Base-by-base conservation (phyloP, 2,113 vertebrate species). In the Paratilapia polleni region DNA sequence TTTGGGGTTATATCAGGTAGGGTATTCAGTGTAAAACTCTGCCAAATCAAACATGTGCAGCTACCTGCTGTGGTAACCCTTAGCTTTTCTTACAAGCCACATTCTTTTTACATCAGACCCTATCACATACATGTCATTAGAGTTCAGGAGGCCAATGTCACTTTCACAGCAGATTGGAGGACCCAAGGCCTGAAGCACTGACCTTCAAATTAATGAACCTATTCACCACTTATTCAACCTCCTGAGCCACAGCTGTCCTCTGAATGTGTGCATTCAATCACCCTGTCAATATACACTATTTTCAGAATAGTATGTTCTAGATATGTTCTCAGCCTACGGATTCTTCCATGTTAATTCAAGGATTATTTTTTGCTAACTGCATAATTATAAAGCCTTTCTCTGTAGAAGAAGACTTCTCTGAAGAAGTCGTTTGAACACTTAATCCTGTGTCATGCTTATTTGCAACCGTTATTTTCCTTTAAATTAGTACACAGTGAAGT, bases 311-410 rank as follows among this genome's bases (percentile, higher is more conserved):
- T 73, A 70, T 43, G 43, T 81, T 49, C 58, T 43, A 64, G 66
- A 70, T 76, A 77, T n/a, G 10, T 77, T 75, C 22, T 6, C 13
- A 15, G 73, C 31, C 57, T 31, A 49, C 59, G 81, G 56, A 83
- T 83, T 61, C 24, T 36, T 59, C 38, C 10, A 52, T 64, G 38
- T 19, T 80, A 82, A 87, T 83, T 61, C 8, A 49, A 56, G 14
- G 49, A 80, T 85, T 82, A 13, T 73, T 80, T 60, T 59, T 66
- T 54, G 36, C 20, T 77, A 84, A 83, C 38, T 87, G 52, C 89
- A 82, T 84, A 54, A 88, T 84, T 63, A 70, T 36, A 86, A 88
- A 83, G 20, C 26, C 14, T 19, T 78, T 70, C 87, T 87, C 70
- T 57, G 38, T n/a, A n/a, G n/a, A n/a, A n/a, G n/a, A n/a, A n/a